These are phyloP conservation scores for Synchiropus splendidus DNA, from an alignment of 2,113 vertebrate species.

Conservation along the genomic window DNA sequence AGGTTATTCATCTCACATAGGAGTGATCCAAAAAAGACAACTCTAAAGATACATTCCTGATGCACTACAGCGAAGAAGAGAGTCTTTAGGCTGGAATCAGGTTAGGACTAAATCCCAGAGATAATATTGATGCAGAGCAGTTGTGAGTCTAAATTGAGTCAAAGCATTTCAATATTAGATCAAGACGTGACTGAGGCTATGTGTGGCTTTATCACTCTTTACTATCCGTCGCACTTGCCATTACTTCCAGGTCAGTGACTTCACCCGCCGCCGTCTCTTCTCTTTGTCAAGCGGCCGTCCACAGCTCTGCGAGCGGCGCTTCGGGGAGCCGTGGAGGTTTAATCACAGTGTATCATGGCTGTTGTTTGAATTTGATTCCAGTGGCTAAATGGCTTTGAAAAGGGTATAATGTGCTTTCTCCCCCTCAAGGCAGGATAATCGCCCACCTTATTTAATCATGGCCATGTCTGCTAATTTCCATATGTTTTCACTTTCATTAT, in stretches of 20 bases:
- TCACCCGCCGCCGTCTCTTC: slow-evolving; percentile 25
- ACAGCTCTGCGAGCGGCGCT: slow-evolving; percentile 27
- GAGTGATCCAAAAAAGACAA: slow-evolving; percentile 22
- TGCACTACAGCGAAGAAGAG: slow-evolving; percentile 17
- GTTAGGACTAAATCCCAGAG: slow-evolving; percentile 21
- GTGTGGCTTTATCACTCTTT: slow-evolving; percentile 54
- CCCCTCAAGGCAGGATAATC: slow-evolving; percentile 59
- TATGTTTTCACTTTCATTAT: slow-evolving; percentile 65
- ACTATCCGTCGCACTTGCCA: slow-evolving; percentile 50
- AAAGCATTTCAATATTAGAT: slow-evolving; percentile 26
- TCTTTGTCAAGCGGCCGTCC: slow-evolving; percentile 8
- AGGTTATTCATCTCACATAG: slow-evolving; percentile 9
- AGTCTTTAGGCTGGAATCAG: slow-evolving; percentile 17
- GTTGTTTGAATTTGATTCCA: slow-evolving; percentile 57
- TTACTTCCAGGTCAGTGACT: slow-evolving; percentile 64
- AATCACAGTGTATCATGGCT: slow-evolving; percentile 65
- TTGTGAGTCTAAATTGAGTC: slow-evolving; percentile 23
- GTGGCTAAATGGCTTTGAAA: slow-evolving; percentile 69
- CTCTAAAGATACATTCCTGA: slow-evolving; percentile 22
- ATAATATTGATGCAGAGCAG: slow-evolving; percentile 22
- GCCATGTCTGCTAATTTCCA: slow-evolving; percentile 65
- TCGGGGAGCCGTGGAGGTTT: slow-evolving; percentile 37
- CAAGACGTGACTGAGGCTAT: slow-evolving; percentile 40
- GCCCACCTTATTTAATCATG: slow-evolving; percentile 65
- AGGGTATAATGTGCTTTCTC: slow-evolving; percentile 61